phyloP scores from a whole-genome alignment of 2,797 vertebrate species.

The Enteromius thamalakanensis region DNA sequence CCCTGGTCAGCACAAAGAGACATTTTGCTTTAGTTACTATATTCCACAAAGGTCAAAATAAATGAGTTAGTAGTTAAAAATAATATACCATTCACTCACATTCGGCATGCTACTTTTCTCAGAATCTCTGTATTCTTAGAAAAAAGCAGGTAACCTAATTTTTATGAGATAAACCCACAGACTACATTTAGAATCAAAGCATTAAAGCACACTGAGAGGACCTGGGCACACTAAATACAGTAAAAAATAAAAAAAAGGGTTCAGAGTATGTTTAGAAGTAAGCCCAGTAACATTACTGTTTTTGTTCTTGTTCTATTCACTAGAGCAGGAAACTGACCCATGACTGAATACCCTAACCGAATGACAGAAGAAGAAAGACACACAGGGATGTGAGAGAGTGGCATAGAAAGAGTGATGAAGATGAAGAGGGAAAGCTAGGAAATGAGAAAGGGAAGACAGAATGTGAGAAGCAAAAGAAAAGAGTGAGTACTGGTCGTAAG shows the following conservation, averaged over 20 bases:
- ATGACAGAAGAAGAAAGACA: constrained; percentile 54
- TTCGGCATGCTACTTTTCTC: background rate
- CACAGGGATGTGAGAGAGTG: constrained; percentile 40
- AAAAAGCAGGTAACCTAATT: background rate
- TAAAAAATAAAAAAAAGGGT: background rate
- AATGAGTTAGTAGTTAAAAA: background rate
- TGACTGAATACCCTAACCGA: constrained; percentile 31
- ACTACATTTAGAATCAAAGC: background rate
- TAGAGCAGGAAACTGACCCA: constrained; percentile 44
- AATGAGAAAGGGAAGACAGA: constrained; percentile 60
- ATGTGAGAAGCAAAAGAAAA: constrained; percentile 49
- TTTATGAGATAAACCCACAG: background rate
- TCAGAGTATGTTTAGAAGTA: background rate
- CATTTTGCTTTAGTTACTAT: background rate
- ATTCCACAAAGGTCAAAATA: constrained; percentile 1
- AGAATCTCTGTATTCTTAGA: background rate
- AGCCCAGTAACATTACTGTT: background rate
- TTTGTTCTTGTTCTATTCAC: constrained; percentile 33
- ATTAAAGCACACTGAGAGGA: background rate
- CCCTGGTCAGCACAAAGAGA: background rate
- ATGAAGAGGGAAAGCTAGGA: constrained; percentile 60
- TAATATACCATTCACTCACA: background rate
- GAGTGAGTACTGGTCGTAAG: constrained; percentile 43
- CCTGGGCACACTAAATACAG: background rate
- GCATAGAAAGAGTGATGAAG: constrained; percentile 56